Base-by-base conservation (phyloP, 2,888 invertebrate species). In the Stictocephala bisonia region DNA sequence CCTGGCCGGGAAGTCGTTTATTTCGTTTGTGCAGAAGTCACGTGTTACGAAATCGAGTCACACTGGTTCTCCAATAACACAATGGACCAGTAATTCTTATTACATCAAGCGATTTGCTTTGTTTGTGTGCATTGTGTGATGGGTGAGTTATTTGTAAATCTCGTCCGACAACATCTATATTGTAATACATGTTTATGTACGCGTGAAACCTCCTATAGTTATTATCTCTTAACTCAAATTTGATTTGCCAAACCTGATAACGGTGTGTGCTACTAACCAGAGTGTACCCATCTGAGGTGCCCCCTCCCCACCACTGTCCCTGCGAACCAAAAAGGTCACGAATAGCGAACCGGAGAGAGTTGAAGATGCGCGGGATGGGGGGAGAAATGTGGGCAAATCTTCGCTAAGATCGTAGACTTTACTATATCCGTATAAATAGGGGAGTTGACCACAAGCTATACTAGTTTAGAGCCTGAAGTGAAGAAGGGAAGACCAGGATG, bases 351-450 rank as follows among this genome's bases (percentile, higher is more conserved):
- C 64, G 64, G 64, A 41, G 64, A 64, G 64, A 64, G 64, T 64
- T 15, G 64, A 64, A 44, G 44, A 41, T 40, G 44, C 41, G 44
- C 41, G 64, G 9, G n/a, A n/a, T n/a, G n/a, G n/a, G n/a, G n/a
- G 44, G 58, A 71, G 70, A 71, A 71, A 71, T 56, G 64, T 50
- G 71, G 64, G 29, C 60, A 51, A 48, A 71, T 24, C 70, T 56
- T 50, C 64, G 51, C 64, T 72, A 72, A 66, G 64, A 44, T 71
- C 41, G 44, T 44, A 44, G 29, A 44, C 58, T 71, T 71, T 71
- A 53, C 29, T 56, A 67, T 67, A 68, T 67, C 64, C 69, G 73
- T 73, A 73, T 73, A 73, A 70, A 73, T 58, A 72, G 70, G 26
- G 64, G 64, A 50, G 66, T n/a, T n/a, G 66, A 41, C 29, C 35